Evolutionary conservation across 2,113 vertebrate species (phyloP).

Genomic region (Nothocercus julius): DNA sequence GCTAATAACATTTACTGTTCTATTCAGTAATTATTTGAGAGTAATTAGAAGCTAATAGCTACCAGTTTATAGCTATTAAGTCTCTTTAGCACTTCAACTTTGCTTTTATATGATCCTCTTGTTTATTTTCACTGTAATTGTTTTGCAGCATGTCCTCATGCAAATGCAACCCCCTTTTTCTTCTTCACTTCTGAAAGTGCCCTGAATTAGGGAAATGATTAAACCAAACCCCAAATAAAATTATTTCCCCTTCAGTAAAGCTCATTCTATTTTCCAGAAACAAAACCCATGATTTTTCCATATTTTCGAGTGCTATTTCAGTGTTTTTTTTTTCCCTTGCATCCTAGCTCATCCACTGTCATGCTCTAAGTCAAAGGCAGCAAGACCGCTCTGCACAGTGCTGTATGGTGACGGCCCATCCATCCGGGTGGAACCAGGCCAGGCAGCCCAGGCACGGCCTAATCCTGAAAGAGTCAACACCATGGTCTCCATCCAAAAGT

Average conservation of each 20-base stretch:
- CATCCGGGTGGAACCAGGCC: neutral
- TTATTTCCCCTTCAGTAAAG: neutral
- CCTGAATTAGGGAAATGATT: neutral
- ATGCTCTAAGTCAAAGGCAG: neutral
- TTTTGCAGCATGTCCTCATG: neutral
- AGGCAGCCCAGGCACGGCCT: neutral
- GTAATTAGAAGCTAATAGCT: constrained; percentile 66
- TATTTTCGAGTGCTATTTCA: neutral
- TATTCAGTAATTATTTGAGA: constrained; percentile 69
- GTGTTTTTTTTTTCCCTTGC: neutral
- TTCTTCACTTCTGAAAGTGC: neutral
- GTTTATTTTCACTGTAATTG: constrained; percentile 20
- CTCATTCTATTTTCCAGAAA: neutral
- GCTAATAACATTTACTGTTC: constrained; percentile 61
- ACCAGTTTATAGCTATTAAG: constrained; percentile 52
- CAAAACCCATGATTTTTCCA: neutral
- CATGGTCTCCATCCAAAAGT: neutral
- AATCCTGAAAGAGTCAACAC: neutral
- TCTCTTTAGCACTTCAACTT: constrained; percentile 43
- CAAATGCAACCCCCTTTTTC: neutral
- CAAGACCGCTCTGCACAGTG: neutral
- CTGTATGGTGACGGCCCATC: neutral
- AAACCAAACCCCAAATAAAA: neutral
- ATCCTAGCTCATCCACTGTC: neutral
- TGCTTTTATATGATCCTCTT: constrained; percentile 46